phyloP scores from a whole-genome alignment of 2,797 vertebrate genomes.

The Rhabdomys pumilio region DNA sequence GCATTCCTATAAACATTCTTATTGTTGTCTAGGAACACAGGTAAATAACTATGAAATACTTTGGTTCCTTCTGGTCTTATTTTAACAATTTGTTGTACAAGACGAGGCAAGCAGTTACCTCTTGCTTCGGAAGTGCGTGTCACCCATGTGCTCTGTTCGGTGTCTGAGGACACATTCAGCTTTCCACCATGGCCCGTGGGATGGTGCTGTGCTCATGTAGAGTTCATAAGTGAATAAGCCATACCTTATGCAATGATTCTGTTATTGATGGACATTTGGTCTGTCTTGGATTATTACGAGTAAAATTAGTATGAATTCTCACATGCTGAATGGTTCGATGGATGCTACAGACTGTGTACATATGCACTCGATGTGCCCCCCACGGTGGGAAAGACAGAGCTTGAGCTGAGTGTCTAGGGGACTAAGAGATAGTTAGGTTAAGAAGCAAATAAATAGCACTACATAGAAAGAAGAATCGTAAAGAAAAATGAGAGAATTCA shows the following conservation, averaged over 20 bases:
- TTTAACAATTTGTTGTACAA: conserved; percentile 31
- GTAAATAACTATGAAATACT: not conserved
- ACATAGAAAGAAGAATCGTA: not conserved
- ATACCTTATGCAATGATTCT: conserved; percentile 16
- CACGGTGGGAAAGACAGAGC: not conserved
- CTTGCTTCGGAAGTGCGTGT: not conserved
- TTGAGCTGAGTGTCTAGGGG: conserved; percentile 31
- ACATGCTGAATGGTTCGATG: conserved; percentile 26
- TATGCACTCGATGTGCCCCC: not conserved
- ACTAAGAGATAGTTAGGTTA: not conserved
- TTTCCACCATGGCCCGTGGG: not conserved
- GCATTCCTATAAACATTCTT: conserved; percentile 20
- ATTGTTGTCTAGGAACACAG: not conserved
- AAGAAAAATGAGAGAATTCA: conserved; percentile 52
- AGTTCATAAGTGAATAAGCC: not conserved
- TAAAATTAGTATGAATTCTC: not conserved
- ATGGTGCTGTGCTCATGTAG: not conserved
- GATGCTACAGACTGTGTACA: not conserved
- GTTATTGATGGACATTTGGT: not conserved
- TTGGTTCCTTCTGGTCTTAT: not conserved
- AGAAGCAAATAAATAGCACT: conserved; percentile 21
- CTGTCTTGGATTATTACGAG: not conserved
- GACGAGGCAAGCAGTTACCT: not conserved
- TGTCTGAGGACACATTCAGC: not conserved
- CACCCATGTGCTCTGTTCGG: not conserved